A percentile compares a stretch with the other conserved stretches of the same genome.
phyloP scores from a whole-genome alignment of 2,888 invertebrate species.

The Dryomyza anilis region DNA sequence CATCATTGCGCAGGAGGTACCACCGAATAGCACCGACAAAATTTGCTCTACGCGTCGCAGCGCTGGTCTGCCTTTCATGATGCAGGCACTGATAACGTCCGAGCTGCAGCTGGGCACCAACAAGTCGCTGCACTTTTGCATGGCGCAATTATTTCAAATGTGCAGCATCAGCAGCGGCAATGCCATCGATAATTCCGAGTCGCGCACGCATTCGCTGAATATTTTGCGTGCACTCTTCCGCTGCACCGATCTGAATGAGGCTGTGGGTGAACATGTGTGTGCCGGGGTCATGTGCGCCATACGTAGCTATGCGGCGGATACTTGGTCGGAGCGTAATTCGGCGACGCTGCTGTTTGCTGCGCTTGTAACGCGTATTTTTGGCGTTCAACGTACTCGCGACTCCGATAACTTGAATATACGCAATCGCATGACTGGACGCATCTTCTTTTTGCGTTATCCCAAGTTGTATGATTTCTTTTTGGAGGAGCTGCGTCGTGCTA shows the following conservation, averaged over 20 bases:
- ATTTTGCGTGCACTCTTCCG: slow-evolving; percentile 81
- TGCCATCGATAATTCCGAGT: slow-evolving; percentile 55
- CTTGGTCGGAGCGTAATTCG: slow-evolving; percentile 86
- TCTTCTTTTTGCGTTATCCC: slow-evolving; percentile 77
- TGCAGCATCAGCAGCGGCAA: slow-evolving; percentile 35
- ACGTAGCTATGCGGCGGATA: slow-evolving; percentile 72
- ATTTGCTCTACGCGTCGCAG: slow-evolving; percentile 86
- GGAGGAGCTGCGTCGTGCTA: slow-evolving; percentile 58
- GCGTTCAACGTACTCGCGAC: slow-evolving; percentile 72
- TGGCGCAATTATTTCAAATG: slow-evolving; percentile 64
- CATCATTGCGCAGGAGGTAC: slow-evolving; percentile 64
- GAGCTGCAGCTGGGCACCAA: slow-evolving; percentile 70
- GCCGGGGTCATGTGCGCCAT: slow-evolving; percentile 75
- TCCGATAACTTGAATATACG: slow-evolving; percentile 66
- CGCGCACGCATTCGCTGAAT: slow-evolving; percentile 82
- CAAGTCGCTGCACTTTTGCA: slow-evolving; percentile 66
- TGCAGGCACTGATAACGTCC: slow-evolving; percentile 77
- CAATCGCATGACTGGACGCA: slow-evolving; percentile 75
- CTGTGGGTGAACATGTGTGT: slow-evolving; percentile 71
- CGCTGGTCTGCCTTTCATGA: slow-evolving; percentile 92
- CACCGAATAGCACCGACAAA: slow-evolving; percentile 58
- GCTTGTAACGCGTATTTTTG: slow-evolving; percentile 84
- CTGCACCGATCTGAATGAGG: slow-evolving; percentile 76
- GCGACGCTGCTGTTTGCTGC: slow-evolving; percentile 84
- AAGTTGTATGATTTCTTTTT: slow-evolving; percentile 65